Base-by-base conservation (phyloP, 2,888 invertebrate genomes). In the Baccha elongata region DNA sequence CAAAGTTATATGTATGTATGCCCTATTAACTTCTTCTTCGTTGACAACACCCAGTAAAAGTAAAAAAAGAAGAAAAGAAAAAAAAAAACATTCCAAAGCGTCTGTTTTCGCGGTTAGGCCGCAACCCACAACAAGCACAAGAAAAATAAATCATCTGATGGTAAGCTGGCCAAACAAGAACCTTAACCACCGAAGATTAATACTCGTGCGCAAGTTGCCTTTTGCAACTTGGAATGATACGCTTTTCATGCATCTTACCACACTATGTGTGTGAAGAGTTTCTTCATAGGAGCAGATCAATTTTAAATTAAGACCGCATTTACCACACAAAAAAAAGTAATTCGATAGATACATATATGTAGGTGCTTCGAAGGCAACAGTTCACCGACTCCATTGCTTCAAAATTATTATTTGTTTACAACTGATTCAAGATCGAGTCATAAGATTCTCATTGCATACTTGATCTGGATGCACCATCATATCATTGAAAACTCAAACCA, bases 291-390 rank as follows among this genome's bases (percentile, higher is more conserved):
- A 72, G 60, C 42, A 72, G 72, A 73, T 68, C 78, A 62, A 64
- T 58, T 71, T 71, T 71, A 42, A 71, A 60, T 60, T 67, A 64
- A 55, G 48, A 83, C 83, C 83, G 62, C 83, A 83, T 53, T 78
- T 29, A 67, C 83, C 83, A 44, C 83, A 78, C 40, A 72, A 64
- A 29, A 60, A 83, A 58, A 60, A 78, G 64, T 72, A 73, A 64
- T 72, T 68, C 83, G 55, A 73, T 73, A 64, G 55, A 78, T 72
- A 68, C 21, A n/a, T 1, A 37, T 40, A n/a, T 1, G 23, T 40
- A 40, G 62, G 52, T 65, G 15, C 53, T 44, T 53, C 29, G 19
- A 52, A 68, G 68, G 55, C 32, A 80, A 67, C 32, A 48, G 48
- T 72, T 62, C 29, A 52, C 29, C 40, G 60, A 42, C 35, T 37